Base-by-base conservation (phyloP, 2,113 vertebrate species). In the Natator depressus region DNA sequence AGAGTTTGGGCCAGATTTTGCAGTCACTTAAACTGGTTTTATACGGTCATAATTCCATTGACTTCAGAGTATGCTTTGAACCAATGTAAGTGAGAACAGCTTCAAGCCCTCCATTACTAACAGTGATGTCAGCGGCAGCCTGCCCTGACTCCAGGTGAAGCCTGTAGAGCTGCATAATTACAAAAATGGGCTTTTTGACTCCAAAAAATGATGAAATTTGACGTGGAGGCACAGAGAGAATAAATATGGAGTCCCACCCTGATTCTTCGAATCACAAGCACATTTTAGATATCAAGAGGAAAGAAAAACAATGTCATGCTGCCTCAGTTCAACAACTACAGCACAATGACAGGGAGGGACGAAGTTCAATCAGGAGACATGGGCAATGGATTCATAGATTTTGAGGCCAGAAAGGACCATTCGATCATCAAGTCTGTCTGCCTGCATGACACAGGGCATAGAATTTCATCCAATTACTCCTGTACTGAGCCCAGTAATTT, bases 391-490 rank as follows among this genome's bases (percentile, higher is more conserved):
- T 29, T 47, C 72, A 31, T 22, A n/a, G 75, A 42, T 87, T 91
- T 90, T 50, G 31, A 13, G 10, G 81, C 31, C 69, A 1, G 17
- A 84, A 95, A 20, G 3, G 2, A 29, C 38, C 5, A 10, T 59
- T 10, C 11, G 13, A 6, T 19, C 54, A 84, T 1, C 20, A 7
- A 57, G 87, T 83, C 47, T 25, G 4, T 65, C 6, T 20, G 89
- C 87, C 62, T 5, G 6, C 2, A 46, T 4, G 35, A 53, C 90
- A n/a, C 47, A 90, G n/a, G 2, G 4, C n/a, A 31, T 54, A 83
- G 42, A 8, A 90, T 16, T 25, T 82, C 95, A 86, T 85, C 86
- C 79, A 88, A 1, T 5, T 16, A 55, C 88, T 82, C 89, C 62
- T 53, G 46, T 86, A n/a, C 0, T 42, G 69, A 89, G 17, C 35